phyloP scores from a whole-genome alignment of 1,140 invertebrate species.

The Caerostris extrusa region DNA sequence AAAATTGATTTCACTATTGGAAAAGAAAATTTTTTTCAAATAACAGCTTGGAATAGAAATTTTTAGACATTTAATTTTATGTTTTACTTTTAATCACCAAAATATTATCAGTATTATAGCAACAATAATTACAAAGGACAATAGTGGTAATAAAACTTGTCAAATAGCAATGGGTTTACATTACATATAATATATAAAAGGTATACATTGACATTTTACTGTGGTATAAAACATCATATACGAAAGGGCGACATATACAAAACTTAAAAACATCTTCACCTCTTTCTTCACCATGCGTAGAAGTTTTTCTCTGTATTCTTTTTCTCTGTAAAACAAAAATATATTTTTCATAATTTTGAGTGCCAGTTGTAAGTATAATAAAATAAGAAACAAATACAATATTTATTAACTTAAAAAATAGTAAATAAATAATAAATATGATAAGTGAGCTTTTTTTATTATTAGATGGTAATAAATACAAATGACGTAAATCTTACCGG shows the following conservation, averaged over 20 bases:
- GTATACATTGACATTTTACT: too few relatives aligned
- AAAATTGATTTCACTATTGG: too few relatives aligned
- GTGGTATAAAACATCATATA: too few relatives aligned
- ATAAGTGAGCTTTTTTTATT: not conserved
- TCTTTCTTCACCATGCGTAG: conserved; percentile 91
- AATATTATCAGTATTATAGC: not conserved
- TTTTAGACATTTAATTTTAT: too few relatives aligned
- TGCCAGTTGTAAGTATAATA: not conserved
- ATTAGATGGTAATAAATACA: not conserved
- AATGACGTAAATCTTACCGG: not conserved
- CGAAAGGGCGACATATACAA: conserved; percentile 7
- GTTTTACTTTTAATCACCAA: not conserved
- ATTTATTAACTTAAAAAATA: too few relatives aligned
- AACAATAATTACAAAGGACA: not conserved
- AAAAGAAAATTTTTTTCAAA: too few relatives aligned
- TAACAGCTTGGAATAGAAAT: too few relatives aligned
- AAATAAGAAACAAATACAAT: too few relatives aligned
- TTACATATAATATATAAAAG: conserved; percentile 33
- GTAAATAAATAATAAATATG: too few relatives aligned
- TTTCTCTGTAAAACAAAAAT: conserved; percentile 81
- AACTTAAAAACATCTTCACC: conserved; percentile 81
- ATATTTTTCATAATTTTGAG: not conserved
- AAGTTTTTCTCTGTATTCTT: conserved; percentile 86
- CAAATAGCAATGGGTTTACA: conserved; percentile 27
- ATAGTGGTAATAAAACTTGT: conserved; percentile 8